Base-by-base conservation (phyloP, 2,113 vertebrate species). In the Alexandromys fortis region DNA sequence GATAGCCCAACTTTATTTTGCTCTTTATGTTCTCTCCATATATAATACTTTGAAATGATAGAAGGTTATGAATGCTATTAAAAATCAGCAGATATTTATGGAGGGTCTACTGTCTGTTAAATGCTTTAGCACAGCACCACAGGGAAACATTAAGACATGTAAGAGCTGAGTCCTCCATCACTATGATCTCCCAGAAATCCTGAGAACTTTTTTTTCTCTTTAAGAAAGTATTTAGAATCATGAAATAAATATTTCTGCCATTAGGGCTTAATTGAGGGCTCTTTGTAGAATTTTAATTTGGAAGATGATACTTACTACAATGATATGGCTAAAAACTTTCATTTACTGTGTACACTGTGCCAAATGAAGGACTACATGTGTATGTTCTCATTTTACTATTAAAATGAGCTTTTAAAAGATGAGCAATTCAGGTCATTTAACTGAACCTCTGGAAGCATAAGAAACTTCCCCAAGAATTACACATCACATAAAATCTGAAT, bases 61-160 rank as follows among this genome's bases (percentile, higher is more conserved):
- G 26, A 63, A 77, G 81, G 26, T 72, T 12, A 90, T 86, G 55
- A 88, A 72, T 65, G 70, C 94, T 65, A 88, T 95, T 95, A 96
- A 96, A 96, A 96, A 88, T 85, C 61, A 78, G n/a, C 47, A 77
- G 35, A 55, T 92, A 85, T 86, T 96, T 96, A 61, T 93, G 42
- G n/a, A 90, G 13, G 11, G 28, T 70, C n/a, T 91, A 77, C 55
- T 94, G 0, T 91, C 68, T 78, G 6, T 95, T 91, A 92, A 85
- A 70, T 91, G 24, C 21, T 70, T 89, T 81, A 68, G 58, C 76
- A 94, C 63, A 97, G 47, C 89, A 87, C 81, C 19, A 2, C 13
- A 81, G 81, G 88, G 77, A 86, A 90, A 77, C 89, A 92, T 88
- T 70, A 86, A 85, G 88, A 68, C 3, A 16, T 21, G n/a, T 70